Evolutionary conservation across 1,140 invertebrate genomes (phyloP).

Genomic region (Drosophila tropicalis): DNA sequence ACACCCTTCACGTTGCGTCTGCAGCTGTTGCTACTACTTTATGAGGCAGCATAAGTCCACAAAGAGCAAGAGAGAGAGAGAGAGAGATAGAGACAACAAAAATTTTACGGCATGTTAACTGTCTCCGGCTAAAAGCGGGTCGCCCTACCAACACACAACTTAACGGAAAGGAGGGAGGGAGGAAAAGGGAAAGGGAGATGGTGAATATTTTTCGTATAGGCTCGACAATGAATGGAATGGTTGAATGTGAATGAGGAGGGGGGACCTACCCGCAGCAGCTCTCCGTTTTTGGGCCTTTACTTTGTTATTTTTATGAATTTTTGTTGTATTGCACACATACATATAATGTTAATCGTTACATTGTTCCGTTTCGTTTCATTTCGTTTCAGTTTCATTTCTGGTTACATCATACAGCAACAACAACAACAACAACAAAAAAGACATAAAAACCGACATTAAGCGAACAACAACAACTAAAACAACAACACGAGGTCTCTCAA

Average conservation of each 20-base stretch:
- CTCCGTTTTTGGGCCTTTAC: background rate
- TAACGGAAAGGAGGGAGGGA: background rate
- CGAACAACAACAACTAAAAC: background rate
- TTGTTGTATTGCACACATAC: constrained; percentile 13
- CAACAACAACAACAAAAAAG: background rate
- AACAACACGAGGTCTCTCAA: constrained; percentile 11
- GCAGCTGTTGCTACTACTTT: constrained; percentile 64
- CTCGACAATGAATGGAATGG: background rate
- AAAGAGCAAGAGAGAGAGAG: background rate
- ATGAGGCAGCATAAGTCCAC: constrained; percentile 38
- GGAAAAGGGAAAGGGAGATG: background rate
- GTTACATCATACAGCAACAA: constrained; percentile 40
- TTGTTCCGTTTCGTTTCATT: constrained; percentile 23
- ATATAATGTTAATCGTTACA: constrained; percentile 27
- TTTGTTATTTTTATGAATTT: constrained; percentile 34
- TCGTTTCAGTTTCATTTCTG: constrained; percentile 34
- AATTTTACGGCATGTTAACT: constrained; percentile 68
- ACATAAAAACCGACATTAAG: constrained; percentile 9
- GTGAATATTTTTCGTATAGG: constrained; percentile 15
- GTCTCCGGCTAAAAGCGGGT: constrained; percentile 49
- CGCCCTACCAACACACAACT: constrained; percentile 5
- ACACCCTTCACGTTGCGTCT: constrained; percentile 49
- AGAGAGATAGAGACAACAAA: constrained; percentile 24
- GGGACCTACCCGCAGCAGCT: constrained; percentile 4
- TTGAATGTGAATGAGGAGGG: background rate